Evolutionary conservation across 2,797 vertebrate species (phyloP), one percentile per base, ranked within the genome.

Genomic region (Clarias pachynema): DNA sequence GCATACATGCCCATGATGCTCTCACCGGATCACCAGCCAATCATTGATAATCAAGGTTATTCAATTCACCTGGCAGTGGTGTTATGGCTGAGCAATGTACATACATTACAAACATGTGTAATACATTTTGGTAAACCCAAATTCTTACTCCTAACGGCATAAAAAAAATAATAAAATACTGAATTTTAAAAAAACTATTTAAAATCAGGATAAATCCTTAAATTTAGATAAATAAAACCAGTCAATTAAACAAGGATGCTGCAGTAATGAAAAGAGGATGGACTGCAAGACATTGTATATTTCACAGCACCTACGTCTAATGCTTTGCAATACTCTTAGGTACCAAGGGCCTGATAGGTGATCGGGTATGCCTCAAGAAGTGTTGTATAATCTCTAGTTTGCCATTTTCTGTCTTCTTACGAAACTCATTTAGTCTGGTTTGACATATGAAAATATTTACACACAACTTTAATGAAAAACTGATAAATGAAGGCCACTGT

Each of bases 401-500:
- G 9, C 10, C 22, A 53, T 53, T 15, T 26, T 18, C 0, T 6
- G 70, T 10, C 37, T 44, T 24, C 3, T 8, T 40, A 24, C 12
- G 34, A 70, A 20, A 40, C 20, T 37, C 7, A 74, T 3, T 53
- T 74, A 53, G 24, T 74, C 8, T 7, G 5, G 49, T 29, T 20
- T 29, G 73, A 29, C 15, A 29, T 56, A 26, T 18, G 7, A 57
- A 77, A 59, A 10, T 75, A 75, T 75, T 29, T 22, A 75, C 26
- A 75, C n/a, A 56, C 44, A 75, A 22, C 26, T 29, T 29, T 18
- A 74, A 1, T 57, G 53, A 56, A 31, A 57, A 31, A 57, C 12
- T 57, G 74, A 78, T 24, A 59, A 77, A 77, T 77, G 29, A 77
- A 56, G 10, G 29, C 56, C 56, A 78, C 24, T 59, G 56, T 78